A percentile compares a stretch with the other conserved stretches of the same genome.
Conservation (phyloP, 2,797 vertebrate genomes). For the Xenopus petersii region DNA sequence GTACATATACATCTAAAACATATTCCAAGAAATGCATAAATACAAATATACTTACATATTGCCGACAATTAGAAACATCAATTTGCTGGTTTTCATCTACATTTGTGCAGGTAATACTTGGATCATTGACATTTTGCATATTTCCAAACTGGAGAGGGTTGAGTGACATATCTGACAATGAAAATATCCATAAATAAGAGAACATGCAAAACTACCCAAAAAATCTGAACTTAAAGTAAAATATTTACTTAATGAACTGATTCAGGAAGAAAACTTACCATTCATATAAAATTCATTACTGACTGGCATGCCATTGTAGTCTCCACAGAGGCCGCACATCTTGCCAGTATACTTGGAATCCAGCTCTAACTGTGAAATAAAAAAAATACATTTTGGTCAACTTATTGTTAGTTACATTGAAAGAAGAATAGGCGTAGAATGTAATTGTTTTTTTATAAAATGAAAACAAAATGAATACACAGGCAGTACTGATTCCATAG, state of each 20-base stretch:
- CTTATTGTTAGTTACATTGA: no score
- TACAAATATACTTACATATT: constrained; percentile 60
- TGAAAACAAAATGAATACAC: no score
- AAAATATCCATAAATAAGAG: neutral
- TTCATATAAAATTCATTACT: constrained; percentile 75
- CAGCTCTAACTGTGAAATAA: constrained; percentile 76
- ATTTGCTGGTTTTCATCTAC: constrained; percentile 64
- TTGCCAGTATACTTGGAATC: constrained; percentile 75
- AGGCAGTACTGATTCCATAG: no score
- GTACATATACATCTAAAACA: no score
- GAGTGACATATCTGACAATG: neutral
- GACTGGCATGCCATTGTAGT: constrained; percentile 80
- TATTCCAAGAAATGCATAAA: neutral
- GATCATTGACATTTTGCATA: constrained; percentile 76
- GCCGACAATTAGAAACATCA: constrained; percentile 45
- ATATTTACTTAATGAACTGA: no score
- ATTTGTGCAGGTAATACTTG: constrained; percentile 73
- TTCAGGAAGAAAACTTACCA: constrained; percentile 58
- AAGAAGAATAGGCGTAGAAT: no score
- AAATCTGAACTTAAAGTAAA: no score
- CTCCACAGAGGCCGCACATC: constrained; percentile 91
- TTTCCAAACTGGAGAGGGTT: constrained; percentile 74
- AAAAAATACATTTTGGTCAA: neutral
- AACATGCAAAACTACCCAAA: no score
- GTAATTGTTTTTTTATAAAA: no score